Evolutionary conservation across 2,797 vertebrate genomes (phyloP), one percentile per base, ranked within the genome.

Genomic region (Ctenopoma multispine): DNA sequence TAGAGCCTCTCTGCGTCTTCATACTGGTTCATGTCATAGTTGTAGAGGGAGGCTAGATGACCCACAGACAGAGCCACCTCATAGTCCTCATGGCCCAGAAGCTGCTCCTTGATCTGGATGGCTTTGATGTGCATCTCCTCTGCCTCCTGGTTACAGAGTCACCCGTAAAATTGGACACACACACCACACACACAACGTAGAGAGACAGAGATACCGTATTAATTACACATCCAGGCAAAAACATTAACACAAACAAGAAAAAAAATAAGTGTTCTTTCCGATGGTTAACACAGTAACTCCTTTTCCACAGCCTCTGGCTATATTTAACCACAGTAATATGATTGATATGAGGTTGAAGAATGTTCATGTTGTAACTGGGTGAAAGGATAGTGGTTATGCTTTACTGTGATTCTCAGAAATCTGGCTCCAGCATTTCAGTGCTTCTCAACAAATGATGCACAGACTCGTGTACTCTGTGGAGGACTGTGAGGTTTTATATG

Each of bases 51-150:
- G 31, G 98, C 98, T 83, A 99, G 93, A 79, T 99, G 98, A 71
- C 98, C 98, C 84, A 99, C 98, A 0, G 98, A 99, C 80, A 99
- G 93, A 4, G 98, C 98, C 60, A 99, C 98, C 94, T 99, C 98
- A 1, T 99, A 99, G 94, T 99, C 98, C 82, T 99, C 98, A 74
- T 99, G 97, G 69, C 98, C 98, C 66, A 99, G 95, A n/a, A 99
- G 96, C 90, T 99, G 97, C 90, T 99, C 98, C 93, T 99, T 99
- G 82, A 99, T 99, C 91, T 99, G 96, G 91, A 99, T 99, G 70
- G 98, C 98, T 92, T 99, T 99, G 85, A 99, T 97, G 91, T 99
- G 98, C 98, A 99, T 99, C 92, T 99, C 98, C 91, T 99, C 98
- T 4, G 98, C 98, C 90, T 99, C 98, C 98, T 99, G 80, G 41